phyloP scores from a whole-genome alignment of 2,797 vertebrate species.

The Myotis pilosus region DNA sequence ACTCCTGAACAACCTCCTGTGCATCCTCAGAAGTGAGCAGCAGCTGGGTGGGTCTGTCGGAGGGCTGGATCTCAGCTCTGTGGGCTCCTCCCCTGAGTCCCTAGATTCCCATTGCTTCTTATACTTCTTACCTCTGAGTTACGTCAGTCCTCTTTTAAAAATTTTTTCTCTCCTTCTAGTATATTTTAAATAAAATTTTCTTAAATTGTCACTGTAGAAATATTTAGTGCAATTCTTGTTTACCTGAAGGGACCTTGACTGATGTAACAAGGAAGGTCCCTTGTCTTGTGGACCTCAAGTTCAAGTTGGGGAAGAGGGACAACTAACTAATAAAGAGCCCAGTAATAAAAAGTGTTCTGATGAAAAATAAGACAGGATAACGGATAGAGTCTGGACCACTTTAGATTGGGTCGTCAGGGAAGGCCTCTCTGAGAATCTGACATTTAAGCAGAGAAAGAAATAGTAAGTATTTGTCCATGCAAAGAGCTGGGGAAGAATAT shows the following conservation, averaged over 20 bases:
- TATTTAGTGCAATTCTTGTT: background rate
- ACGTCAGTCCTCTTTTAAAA: background rate
- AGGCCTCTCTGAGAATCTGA: background rate
- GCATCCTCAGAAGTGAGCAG: background rate
- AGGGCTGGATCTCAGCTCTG: background rate
- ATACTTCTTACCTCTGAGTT: background rate
- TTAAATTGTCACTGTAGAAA: background rate
- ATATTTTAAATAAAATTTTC: background rate
- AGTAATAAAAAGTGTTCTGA: background rate
- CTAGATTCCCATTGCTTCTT: background rate
- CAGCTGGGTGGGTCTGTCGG: fast-evolving
- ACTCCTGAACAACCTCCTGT: background rate
- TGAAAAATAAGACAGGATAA: background rate
- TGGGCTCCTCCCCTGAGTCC: background rate
- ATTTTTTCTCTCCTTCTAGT: background rate
- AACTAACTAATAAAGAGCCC: background rate
- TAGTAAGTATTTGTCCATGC: background rate
- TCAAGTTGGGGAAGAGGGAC: background rate
- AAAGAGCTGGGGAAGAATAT: background rate
- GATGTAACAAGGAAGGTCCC: background rate
- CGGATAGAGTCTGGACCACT: background rate
- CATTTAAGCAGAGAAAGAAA: background rate
- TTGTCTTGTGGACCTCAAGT: background rate
- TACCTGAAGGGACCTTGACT: background rate
- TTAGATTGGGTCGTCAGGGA: background rate